Conservation (phyloP, 2,113 vertebrate genomes). For the Nothoprocta perdicaria region DNA sequence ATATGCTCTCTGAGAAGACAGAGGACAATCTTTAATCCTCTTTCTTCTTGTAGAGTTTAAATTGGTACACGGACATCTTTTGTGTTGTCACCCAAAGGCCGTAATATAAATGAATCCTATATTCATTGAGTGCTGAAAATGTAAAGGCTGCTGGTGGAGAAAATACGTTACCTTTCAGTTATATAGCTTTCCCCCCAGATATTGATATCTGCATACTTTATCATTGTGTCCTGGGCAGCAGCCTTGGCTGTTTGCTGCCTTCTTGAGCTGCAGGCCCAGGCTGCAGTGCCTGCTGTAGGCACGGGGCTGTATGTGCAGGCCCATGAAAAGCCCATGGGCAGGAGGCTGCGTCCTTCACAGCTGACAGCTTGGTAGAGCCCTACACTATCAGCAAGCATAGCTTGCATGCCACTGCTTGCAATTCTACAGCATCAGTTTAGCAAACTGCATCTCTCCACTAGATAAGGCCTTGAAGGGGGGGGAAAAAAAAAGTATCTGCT, state of each 20-base stretch:
- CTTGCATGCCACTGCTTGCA: background rate
- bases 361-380: background rate
- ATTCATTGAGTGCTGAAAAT: background rate
- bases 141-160: background rate
- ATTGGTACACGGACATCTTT: background rate
- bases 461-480: background rate
- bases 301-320: accelerated
- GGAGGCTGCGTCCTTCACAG: background rate
- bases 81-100: background rate
- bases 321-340: background rate
- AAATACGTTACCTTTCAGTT: background rate
- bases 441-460: background rate
- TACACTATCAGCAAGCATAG: background rate
- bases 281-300: background rate
- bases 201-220: background rate
- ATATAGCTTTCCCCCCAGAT: background rate
- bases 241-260: background rate
- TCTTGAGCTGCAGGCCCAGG: background rate
- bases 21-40: background rate
- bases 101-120: background rate
- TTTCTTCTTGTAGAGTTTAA: background rate
- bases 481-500: background rate
- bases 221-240: background rate
- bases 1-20: background rate
- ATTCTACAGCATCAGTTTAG: background rate